Evolutionary conservation across 2,888 invertebrate genomes (phyloP).

Genomic region (Apamea anceps): DNA sequence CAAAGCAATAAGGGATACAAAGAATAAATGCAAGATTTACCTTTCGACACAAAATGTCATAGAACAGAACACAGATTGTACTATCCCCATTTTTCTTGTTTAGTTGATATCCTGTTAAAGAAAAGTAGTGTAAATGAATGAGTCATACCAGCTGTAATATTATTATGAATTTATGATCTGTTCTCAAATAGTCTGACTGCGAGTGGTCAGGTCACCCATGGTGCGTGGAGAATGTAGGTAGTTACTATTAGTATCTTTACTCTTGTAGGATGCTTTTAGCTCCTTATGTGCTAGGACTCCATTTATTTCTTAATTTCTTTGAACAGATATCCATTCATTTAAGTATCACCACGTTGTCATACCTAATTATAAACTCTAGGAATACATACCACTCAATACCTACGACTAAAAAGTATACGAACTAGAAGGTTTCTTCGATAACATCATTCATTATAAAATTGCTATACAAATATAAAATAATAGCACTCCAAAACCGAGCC

Average conservation of each 20-base stretch:
- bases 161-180: background rate
- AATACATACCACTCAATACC: slow-evolving; percentile 38
- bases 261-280: background rate
- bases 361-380: background rate
- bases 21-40: slow-evolving; percentile 66
- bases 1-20: background rate
- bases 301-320: background rate
- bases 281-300: background rate
- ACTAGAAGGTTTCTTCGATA: slow-evolving; percentile 27
- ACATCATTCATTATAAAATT: slow-evolving; percentile 45
- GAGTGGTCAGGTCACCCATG: no score
- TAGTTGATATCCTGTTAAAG: slow-evolving; percentile 50
- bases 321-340: background rate
- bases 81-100: slow-evolving; percentile 77
- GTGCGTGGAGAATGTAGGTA: background rate
- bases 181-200: background rate
- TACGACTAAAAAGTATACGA: slow-evolving; percentile 33
- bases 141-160: background rate
- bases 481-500: slow-evolving; percentile 19
- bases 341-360: no score
- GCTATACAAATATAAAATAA: slow-evolving; percentile 31
- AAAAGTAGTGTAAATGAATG: background rate
- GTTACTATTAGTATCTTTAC: background rate
- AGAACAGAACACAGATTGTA: slow-evolving; percentile 84
- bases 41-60: slow-evolving; percentile 84